A percentile compares a stretch with the other conserved stretches of the same genome.
phyloP scores from a whole-genome alignment of 92 coral and sea anemone genomes.

The Heteractis magnifica region DNA sequence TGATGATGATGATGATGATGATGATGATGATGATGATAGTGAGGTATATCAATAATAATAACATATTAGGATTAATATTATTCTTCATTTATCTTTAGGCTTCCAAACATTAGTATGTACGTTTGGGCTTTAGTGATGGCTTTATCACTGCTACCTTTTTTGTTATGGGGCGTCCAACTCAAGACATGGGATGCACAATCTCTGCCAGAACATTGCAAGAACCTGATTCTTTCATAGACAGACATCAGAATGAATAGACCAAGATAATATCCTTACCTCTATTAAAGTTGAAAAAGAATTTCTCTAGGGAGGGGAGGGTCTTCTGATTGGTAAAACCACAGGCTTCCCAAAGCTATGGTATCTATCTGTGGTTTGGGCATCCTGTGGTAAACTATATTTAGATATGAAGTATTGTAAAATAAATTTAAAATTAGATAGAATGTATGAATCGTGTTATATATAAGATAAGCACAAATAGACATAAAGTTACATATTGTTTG shows the following conservation, averaged over 20 bases:
- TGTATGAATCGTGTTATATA: too few species aligned
- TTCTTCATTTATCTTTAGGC: not conserved
- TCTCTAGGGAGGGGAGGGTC: not conserved
- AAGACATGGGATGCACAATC: conserved; percentile 51
- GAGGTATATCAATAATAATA: too few species aligned
- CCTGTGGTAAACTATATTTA: not conserved
- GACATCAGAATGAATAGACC: not conserved
- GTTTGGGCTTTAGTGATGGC: conserved; percentile 38
- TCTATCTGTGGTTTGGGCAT: not conserved
- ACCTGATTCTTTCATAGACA: conserved; percentile 35
- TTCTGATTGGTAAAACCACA: not conserved
- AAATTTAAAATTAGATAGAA: too few species aligned
- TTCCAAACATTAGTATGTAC: not conserved
- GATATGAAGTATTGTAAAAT: too few species aligned
- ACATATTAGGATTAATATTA: too few species aligned
- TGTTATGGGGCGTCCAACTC: conserved; percentile 45
- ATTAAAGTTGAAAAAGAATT: not conserved
- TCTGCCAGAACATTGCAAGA: conserved; percentile 62
- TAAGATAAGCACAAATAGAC: too few species aligned
- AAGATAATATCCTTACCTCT: not conserved
- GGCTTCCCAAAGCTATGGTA: not conserved
- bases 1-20: not conserved
- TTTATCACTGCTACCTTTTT: conserved; percentile 52
- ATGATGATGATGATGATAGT: not conserved
- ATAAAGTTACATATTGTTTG: too few species aligned